Evolutionary conservation across 2,797 vertebrate genomes (phyloP).

Genomic region (Esox lucius): DNA sequence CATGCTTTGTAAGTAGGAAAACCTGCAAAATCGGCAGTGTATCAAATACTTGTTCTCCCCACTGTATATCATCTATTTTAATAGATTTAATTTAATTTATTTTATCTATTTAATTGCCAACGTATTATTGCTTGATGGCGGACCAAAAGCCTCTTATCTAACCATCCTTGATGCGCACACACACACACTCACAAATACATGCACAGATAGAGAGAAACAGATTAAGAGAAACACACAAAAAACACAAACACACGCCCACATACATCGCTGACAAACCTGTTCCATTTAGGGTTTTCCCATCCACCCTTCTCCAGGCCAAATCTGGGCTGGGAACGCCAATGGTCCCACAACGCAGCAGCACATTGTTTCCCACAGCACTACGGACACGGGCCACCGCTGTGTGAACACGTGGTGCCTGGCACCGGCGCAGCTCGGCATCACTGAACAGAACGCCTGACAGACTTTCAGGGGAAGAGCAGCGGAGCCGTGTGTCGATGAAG

Average conservation of each 20-base stretch:
- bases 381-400: slow-evolving; percentile 84
- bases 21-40: too few species aligned
- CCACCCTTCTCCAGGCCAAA: slow-evolving; percentile 87
- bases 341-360: slow-evolving; percentile 90
- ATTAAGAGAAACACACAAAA: not conserved
- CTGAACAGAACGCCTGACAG: slow-evolving; percentile 89
- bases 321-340: slow-evolving; percentile 90
- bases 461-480: slow-evolving; percentile 85
- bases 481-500: slow-evolving; percentile 88
- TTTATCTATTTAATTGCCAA: too few species aligned
- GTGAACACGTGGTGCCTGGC: slow-evolving; percentile 86
- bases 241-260: not conserved
- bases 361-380: slow-evolving; percentile 87
- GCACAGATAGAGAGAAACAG: not conserved
- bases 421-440: slow-evolving; percentile 88
- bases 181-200: not conserved
- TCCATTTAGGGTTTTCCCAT: slow-evolving; percentile 82
- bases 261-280: slow-evolving; percentile 79
- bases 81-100: too few species aligned
- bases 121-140: too few species aligned
- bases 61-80: too few species aligned
- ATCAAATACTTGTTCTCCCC: too few species aligned
- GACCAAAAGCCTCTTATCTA: too few species aligned
- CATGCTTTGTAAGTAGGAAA: too few species aligned
- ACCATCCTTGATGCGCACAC: not conserved